Percentiles rank a stretch among this genome's conserved stretches.
Conservation (phyloP, 1,140 invertebrate species). For the Ruditapes philippinarum region DNA sequence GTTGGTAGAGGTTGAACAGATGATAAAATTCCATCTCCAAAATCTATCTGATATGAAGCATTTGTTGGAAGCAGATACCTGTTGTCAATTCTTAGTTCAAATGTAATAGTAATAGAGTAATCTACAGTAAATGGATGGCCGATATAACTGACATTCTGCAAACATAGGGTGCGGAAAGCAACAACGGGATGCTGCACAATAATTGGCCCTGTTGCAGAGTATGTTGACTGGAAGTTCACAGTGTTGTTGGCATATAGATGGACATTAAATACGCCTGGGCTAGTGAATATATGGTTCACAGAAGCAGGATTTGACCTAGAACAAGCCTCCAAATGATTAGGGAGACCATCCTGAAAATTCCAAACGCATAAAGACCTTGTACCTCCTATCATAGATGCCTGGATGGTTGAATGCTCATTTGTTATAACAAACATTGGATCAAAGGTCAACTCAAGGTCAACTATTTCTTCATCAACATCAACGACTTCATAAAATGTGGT, state of each 20-base stretch:
- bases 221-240: slow-evolving; percentile 29
- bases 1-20: not conserved
- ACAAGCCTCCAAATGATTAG: slow-evolving; percentile 8
- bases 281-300: slow-evolving; percentile 46
- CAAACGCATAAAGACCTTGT: slow-evolving; percentile 60
- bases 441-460: slow-evolving; percentile 49
- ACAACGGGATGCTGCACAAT: slow-evolving; percentile 67
- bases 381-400: slow-evolving; percentile 69
- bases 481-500: slow-evolving; percentile 58
- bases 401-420: slow-evolving; percentile 43
- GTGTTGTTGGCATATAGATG: slow-evolving; percentile 64
- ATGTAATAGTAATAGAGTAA: slow-evolving; percentile 49
- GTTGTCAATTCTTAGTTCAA: slow-evolving; percentile 63
- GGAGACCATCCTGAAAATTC: slow-evolving; percentile 61
- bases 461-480: slow-evolving; percentile 70
- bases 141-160: slow-evolving; percentile 34
- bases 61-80: slow-evolving; percentile 62
- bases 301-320: not conserved
- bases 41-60: slow-evolving; percentile 73
- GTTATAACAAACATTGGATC: slow-evolving; percentile 56
- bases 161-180: slow-evolving; percentile 32
- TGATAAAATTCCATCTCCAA: slow-evolving; percentile 69
- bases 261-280: slow-evolving; percentile 66
- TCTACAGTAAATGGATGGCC: slow-evolving; percentile 46
- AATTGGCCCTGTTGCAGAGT: slow-evolving; percentile 56